Evolutionary conservation across 2,888 invertebrate genomes (phyloP).

Genomic region (Bruchidius siliquastri): DNA sequence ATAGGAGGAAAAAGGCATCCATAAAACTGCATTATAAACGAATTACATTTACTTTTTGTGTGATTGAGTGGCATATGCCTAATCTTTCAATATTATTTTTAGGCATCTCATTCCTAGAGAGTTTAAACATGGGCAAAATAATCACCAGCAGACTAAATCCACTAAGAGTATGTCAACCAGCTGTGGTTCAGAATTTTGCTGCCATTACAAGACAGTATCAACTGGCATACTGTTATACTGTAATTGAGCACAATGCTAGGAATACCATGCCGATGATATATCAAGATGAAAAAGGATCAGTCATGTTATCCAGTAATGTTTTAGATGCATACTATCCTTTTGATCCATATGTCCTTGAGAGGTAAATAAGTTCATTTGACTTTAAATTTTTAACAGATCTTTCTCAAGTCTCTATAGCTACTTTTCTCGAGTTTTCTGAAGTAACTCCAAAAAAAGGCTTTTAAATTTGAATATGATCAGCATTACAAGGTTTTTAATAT

Average conservation of each 20-base stretch:
- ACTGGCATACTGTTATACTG: conserved; percentile 85
- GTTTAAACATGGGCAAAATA: conserved; percentile 78
- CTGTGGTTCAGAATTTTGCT: conserved; percentile 76
- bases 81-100: conserved; percentile 35
- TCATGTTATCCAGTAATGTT: conserved; percentile 43
- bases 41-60: no score
- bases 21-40: no score
- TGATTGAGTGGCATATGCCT: background rate
- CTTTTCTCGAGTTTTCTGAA: no score
- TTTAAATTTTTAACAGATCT: no score
- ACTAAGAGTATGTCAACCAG: conserved; percentile 71
- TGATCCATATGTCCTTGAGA: conserved; percentile 76
- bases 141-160: conserved; percentile 87
- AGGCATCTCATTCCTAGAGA: conserved; percentile 77
- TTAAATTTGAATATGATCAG: no score
- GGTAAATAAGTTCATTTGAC: conserved; percentile 43
- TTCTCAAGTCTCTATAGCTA: background rate
- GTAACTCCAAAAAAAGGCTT: no score
- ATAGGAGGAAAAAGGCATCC: no score
- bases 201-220: conserved; percentile 79
- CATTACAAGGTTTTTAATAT: no score
- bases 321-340: conserved; percentile 78
- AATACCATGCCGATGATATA: conserved; percentile 56
- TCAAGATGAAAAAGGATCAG: conserved; percentile 47
- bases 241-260: conserved; percentile 79